These are phyloP conservation scores for Cephalopachus bancanus DNA, from an alignment of 2,797 vertebrate species.

Conservation along the genomic window DNA sequence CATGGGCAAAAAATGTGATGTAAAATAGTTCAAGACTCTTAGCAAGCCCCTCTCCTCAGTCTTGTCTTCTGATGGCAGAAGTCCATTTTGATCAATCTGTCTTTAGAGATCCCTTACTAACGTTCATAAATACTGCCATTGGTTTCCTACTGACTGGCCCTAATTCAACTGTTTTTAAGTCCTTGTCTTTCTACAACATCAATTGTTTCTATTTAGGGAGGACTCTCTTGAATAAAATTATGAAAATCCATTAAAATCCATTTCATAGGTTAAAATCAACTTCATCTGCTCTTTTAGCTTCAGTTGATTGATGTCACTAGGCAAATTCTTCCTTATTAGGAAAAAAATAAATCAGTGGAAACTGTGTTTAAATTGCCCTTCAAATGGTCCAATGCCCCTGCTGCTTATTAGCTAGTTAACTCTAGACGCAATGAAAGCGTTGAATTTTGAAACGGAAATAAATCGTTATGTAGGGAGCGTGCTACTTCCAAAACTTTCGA, in stretches of 20 bases:
- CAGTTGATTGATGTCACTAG: not conserved
- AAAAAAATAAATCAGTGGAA: not conserved
- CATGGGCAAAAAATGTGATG: not conserved
- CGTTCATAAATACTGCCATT: not conserved
- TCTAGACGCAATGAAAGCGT: not conserved
- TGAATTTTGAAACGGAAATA: constrained; percentile 17
- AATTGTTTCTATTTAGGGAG: constrained; percentile 4
- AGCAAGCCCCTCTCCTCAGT: not conserved
- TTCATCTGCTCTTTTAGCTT: constrained; percentile 19
- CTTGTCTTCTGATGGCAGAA: not conserved
- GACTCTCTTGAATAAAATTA: constrained; percentile 11
- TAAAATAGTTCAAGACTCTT: not conserved
- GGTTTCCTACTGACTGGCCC: not conserved
- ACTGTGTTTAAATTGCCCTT: not conserved
- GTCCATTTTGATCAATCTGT: not conserved
- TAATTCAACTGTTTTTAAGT: not conserved
- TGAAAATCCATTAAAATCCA: constrained; percentile 35
- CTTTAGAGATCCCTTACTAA: not conserved
- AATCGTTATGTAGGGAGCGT: not conserved
- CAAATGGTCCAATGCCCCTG: not conserved
- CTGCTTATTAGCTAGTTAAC: not conserved
- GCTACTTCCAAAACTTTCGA: not conserved
- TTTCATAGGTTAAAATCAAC: not conserved
- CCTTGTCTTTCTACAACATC: not conserved
- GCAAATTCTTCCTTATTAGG: not conserved